A percentile compares a stretch with the other conserved stretches of the same genome.
These are phyloP conservation scores for Lapara coniferarum DNA, from an alignment of 2,888 invertebrate genomes.

Conservation along the genomic window DNA sequence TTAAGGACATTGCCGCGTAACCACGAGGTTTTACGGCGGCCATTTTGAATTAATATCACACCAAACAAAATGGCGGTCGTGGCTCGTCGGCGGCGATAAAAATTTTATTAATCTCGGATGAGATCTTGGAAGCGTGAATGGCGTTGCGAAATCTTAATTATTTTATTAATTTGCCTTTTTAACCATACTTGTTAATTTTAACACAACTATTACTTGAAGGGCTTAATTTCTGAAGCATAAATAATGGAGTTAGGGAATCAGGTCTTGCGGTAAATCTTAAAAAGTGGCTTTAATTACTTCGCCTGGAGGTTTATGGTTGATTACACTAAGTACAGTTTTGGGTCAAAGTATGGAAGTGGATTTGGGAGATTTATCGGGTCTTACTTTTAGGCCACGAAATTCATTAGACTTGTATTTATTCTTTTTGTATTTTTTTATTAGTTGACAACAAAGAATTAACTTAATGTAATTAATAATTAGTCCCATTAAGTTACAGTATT, in stretches of 20 bases:
- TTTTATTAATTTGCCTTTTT: constrained; percentile 55
- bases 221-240: constrained; percentile 12
- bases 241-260: constrained; percentile 16
- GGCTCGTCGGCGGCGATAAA: constrained; percentile 60
- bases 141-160: constrained; percentile 55
- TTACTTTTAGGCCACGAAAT: constrained; percentile 9
- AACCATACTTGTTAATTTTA: constrained; percentile 27
- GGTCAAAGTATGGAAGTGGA: constrained; percentile 13
- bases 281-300: constrained; percentile 18
- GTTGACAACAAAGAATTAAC: too few species aligned
- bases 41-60: constrained; percentile 79
- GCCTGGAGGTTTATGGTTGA: constrained; percentile 11
- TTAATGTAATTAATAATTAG: not conserved
- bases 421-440: not conserved
- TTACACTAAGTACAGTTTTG: constrained; percentile 11
- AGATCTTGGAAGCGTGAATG: constrained; percentile 56
- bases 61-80: constrained; percentile 71
- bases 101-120: constrained; percentile 69
- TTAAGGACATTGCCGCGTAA: constrained; percentile 74
- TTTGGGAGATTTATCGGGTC: constrained; percentile 9
- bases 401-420: not conserved
- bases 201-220: constrained; percentile 12
- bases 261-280: constrained; percentile 17
- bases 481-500: not conserved
- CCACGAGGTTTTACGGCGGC: constrained; percentile 68